phyloP scores from a whole-genome alignment of 2,888 invertebrate genomes.

The Dione vanillae region DNA sequence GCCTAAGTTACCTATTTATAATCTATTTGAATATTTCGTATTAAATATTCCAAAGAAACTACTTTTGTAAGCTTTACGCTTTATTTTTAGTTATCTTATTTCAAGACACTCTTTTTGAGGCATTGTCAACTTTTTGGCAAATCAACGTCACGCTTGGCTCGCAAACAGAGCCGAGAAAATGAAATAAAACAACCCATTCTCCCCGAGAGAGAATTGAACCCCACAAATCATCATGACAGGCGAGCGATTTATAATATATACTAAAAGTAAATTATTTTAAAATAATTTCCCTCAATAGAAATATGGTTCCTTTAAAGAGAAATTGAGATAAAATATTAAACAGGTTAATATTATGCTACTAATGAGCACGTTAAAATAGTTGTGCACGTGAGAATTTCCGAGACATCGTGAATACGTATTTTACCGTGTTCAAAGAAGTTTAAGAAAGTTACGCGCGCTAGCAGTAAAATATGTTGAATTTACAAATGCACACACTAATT shows the following conservation, averaged over 20 bases:
- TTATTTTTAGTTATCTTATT: no score
- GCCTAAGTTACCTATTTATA: no score
- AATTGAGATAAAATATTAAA: constrained; percentile 19
- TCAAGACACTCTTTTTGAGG: no score
- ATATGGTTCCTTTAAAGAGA: neutral
- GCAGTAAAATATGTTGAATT: constrained; percentile 1
- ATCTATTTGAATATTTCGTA: no score
- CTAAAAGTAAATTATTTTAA: neutral
- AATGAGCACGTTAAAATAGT: constrained; percentile 62
- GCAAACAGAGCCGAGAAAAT: no score
- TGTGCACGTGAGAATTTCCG: constrained; percentile 61
- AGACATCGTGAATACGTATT: constrained; percentile 72
- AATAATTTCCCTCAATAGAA: neutral
- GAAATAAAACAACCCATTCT: no score
- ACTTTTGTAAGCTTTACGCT: no score
- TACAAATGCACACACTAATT: neutral
- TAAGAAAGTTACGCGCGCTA: constrained; percentile 53
- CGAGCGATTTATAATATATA: neutral
- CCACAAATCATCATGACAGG: no score
- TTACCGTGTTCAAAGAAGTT: constrained; percentile 58
- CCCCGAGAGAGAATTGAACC: no score
- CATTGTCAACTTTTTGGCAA: no score
- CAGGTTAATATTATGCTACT: constrained; percentile 48
- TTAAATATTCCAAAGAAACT: no score
- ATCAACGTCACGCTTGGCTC: no score